Base-by-base conservation (phyloP, 2,888 invertebrate species). In the Dryococelus australis region DNA sequence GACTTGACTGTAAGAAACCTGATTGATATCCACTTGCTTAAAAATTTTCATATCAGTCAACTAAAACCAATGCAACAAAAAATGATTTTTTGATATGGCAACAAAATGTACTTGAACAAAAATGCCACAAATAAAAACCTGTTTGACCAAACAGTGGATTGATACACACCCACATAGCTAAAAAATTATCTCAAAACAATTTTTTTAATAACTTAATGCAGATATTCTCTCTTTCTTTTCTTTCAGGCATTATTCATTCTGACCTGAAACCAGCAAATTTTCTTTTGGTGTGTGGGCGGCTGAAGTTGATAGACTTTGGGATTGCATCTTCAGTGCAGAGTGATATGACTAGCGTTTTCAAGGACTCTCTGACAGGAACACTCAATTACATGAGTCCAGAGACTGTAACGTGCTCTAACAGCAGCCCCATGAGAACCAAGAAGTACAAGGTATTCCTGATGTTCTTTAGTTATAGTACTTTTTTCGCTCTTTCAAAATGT, bases 191-290 rank as follows among this genome's bases (percentile, higher is more conserved):
- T 65, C 43, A 28, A 27, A 16, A 35, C 16, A 0, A 9, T 24
- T 84, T 24, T 43, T 6, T 84, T 26, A 27, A 24, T 84, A 28
- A 26, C 85, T 85, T n/a, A 43, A 24, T 84, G 24, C 24, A 27
- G 16, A 47, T n/a, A 65, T 65, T n/a, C 0, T 8, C 8, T 65
- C n/a, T 65, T 65, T 53, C 24, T 87, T 43, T 43, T 27, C 0
- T 91, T 91, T 26, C 91, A 97, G 98, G 97, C 86, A 97, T 99
- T 3, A 97, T 99, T 90, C 99, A 99, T 93, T 97, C 98, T 0
- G 99, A 99, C 93, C 93, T 99, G 90, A 99, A 99, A 92, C 99
- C 99, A 0, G 98, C 98, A 0, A 99, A 99, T 93, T 99, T 99
- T 92, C 94, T 99, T 81, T 94, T 98, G 91, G 97, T 97, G 10